phyloP scores from a whole-genome alignment of 2,113 vertebrate genomes.

The Anseranas semipalmata region DNA sequence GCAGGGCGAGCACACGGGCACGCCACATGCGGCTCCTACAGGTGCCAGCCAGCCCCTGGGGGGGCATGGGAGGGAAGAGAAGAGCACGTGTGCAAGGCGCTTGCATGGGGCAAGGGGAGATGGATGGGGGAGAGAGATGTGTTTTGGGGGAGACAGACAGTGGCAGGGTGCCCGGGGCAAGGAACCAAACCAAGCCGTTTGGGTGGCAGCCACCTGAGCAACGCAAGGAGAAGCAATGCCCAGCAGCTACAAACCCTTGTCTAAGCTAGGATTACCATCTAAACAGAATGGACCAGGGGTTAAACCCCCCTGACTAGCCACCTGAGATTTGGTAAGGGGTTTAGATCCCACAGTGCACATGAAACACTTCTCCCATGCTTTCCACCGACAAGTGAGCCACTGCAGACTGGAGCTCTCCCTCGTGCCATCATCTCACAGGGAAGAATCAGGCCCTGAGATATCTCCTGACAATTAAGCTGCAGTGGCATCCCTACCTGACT shows the following conservation, averaged over 20 bases:
- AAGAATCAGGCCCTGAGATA: not conserved
- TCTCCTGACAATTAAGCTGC: not conserved
- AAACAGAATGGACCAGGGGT: not conserved
- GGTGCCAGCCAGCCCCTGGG: not conserved
- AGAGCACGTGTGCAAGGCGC: not conserved
- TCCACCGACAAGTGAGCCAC: not conserved
- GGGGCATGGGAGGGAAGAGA: accelerated
- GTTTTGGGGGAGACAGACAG: not conserved
- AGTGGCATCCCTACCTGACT: not conserved
- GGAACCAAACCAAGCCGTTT: not conserved
- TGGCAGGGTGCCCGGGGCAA: not conserved
- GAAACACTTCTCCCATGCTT: not conserved
- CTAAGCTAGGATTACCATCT: not conserved
- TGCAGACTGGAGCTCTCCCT: not conserved
- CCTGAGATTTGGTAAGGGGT: not conserved
- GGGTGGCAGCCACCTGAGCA: not conserved
- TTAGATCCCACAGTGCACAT: not conserved
- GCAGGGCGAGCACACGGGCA: not conserved
- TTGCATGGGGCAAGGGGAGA: not conserved
- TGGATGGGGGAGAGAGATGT: not conserved
- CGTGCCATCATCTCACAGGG: not conserved
- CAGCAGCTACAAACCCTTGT: not conserved
- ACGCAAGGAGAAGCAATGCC: not conserved
- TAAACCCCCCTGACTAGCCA: not conserved
- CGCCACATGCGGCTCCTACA: accelerated